Evolutionary conservation across 1,140 invertebrate species (phyloP), one percentile per base, ranked within the genome.

Genomic region (Drosophila ficusphila): DNA sequence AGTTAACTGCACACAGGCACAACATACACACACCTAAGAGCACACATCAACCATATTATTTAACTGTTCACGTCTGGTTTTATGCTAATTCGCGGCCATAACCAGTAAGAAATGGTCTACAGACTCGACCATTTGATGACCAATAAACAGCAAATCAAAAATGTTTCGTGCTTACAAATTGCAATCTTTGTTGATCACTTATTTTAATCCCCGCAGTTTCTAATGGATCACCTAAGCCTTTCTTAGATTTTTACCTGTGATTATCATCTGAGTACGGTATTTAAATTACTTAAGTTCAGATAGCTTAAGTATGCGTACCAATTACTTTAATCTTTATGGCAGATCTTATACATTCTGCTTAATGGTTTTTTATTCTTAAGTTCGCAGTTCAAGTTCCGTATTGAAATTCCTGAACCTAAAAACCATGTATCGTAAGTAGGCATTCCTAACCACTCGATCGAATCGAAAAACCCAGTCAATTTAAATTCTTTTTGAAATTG

Each of bases 61-160:
- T 78, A 88, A 88, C 82, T 88, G 82, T 88, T 88, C 86, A 88
- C 83, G 65, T 76, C 60, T 56, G 57, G 65, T 71, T 88, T 82
- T 72, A 88, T 82, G 77, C 82, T 82, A 88, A 88, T 88, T 88
- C 57, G 38, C 34, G 34, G 57, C 57, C 81, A 68, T 85, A 79
- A 69, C 19, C 44, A 47, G 25, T 25, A 3, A 52, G 46, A 51
- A 51, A 48, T 46, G 47, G 18, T 16, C 56, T 7, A 14, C 18
- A n/a, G 25, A 51, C 46, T 39, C 54, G 54, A 71, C 67, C 54
- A 41, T 14, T 61, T 71, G 46, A 61, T 72, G 62, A 33, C 62
- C 62, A 49, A 67, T 67, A 67, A 67, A 65, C 58, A 67, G 46
- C 61, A 33, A 52, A 29, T 67, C 21, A 67, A 48, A 36, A 64